These are phyloP conservation scores for Enteromius unitaeniatus DNA, from an alignment of 2,797 vertebrate genomes.

Conservation along the genomic window DNA sequence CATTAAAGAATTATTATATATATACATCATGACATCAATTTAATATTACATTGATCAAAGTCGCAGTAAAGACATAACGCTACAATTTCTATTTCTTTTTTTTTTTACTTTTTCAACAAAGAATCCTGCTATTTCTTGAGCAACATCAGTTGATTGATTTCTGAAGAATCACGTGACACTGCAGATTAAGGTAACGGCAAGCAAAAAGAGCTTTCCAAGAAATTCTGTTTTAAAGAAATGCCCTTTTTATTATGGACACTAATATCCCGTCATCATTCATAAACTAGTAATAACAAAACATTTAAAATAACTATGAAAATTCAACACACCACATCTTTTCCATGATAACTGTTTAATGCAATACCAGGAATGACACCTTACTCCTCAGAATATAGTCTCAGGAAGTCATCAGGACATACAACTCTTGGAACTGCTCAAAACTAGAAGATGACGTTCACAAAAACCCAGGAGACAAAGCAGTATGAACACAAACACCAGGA, in stretches of 20 bases:
- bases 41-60: no score
- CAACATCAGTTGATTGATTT: neutral
- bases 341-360: conserved; percentile 24
- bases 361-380: neutral
- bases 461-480: neutral
- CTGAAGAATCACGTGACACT: neutral
- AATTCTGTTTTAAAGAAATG: neutral
- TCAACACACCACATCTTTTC: neutral
- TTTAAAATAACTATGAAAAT: conserved; percentile 6
- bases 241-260: neutral
- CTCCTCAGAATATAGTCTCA: neutral
- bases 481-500: conserved; percentile 19
- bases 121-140: neutral
- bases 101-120: neutral
- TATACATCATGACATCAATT: no score
- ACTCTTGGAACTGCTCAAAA: neutral
- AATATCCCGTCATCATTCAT: neutral
- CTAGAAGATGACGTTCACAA: conserved; percentile 7
- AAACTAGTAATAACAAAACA: neutral
- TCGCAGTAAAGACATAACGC: neutral
- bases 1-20: neutral
- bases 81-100: neutral
- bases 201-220: neutral
- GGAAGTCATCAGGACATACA: neutral
- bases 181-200: neutral